These are phyloP conservation scores for Chrysopa pallens DNA, from an alignment of 1,140 invertebrate species.

Conservation along the genomic window DNA sequence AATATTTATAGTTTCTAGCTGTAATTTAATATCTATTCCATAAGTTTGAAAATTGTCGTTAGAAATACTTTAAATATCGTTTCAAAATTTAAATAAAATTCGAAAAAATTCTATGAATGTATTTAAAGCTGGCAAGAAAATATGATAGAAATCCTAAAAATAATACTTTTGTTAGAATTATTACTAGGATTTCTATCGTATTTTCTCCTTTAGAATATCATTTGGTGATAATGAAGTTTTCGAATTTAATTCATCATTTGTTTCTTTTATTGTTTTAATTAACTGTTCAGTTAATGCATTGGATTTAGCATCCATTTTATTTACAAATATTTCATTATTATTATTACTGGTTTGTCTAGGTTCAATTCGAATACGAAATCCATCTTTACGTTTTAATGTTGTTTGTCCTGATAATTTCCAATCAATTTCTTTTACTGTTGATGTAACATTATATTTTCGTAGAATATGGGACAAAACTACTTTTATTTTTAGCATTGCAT, in stretches of 20 bases:
- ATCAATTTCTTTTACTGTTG: constrained; percentile 18
- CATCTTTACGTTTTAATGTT: constrained; percentile 25
- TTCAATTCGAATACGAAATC: constrained; percentile 24
- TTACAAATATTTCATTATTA: background rate
- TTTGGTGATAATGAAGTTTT: background rate
- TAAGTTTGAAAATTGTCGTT: too few relatives aligned
- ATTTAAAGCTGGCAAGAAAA: too few relatives aligned
- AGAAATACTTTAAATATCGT: too few relatives aligned
- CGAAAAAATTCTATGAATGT: too few relatives aligned
- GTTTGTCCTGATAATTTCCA: constrained; percentile 24
- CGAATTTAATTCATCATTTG: background rate
- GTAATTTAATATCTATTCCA: too few relatives aligned
- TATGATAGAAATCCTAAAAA: too few relatives aligned
- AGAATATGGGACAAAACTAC: constrained; percentile 37
- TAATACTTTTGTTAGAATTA: too few relatives aligned
- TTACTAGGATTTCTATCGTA: too few relatives aligned
- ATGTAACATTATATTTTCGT: constrained; percentile 32
- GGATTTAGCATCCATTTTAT: background rate
- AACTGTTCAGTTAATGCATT: too few relatives aligned
- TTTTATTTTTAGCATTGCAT: constrained; percentile 43
- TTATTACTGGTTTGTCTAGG: constrained; percentile 10
- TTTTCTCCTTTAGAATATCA: too few relatives aligned
- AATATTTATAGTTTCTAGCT: too few relatives aligned
- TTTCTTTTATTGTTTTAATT: background rate
- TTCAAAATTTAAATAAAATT: too few relatives aligned